Evolutionary conservation across 1,140 invertebrate genomes (phyloP).

Genomic region (Schlechtendalia chinensis): DNA sequence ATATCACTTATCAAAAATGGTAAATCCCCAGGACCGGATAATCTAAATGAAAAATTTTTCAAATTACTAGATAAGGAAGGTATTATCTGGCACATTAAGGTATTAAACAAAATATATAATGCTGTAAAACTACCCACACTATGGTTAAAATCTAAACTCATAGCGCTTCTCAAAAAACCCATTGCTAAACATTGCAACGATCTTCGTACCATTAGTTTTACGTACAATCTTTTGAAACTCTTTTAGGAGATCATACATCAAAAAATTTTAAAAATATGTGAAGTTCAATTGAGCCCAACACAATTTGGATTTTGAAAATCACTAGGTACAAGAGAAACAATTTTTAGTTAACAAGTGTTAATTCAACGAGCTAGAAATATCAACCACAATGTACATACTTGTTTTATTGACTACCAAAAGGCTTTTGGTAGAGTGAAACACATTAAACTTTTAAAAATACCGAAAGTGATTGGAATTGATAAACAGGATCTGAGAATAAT

Average conservation of each 20-base stretch:
- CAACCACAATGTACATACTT: conserved; percentile 51
- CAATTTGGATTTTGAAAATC: conserved; percentile 23
- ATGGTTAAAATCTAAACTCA: conserved; percentile 17
- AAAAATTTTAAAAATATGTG: neutral
- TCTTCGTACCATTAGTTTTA: conserved; percentile 21
- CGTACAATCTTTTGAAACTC: too few species aligned
- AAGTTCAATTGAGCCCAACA: neutral
- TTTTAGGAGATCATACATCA: neutral
- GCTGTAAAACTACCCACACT: neutral
- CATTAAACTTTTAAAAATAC: conserved; percentile 31
- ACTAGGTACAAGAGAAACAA: conserved; percentile 48
- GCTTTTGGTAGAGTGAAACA: conserved; percentile 51
- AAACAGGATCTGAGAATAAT: conserved; percentile 3
- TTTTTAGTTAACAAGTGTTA: conserved; percentile 51
- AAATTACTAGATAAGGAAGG: conserved; percentile 49
- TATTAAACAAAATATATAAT: neutral
- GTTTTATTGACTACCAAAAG: conserved; percentile 52
- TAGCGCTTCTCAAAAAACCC: neutral
- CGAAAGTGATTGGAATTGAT: neutral
- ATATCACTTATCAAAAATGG: neutral
- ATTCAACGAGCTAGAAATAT: conserved; percentile 51
- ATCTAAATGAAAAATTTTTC: conserved; percentile 44
- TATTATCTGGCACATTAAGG: neutral
- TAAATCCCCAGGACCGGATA: neutral
- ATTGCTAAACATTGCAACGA: conserved; percentile 13